Percentiles rank a stretch among this genome's conserved stretches.
Conservation (phyloP, 1,140 invertebrate genomes). For the Ips typographus region DNA sequence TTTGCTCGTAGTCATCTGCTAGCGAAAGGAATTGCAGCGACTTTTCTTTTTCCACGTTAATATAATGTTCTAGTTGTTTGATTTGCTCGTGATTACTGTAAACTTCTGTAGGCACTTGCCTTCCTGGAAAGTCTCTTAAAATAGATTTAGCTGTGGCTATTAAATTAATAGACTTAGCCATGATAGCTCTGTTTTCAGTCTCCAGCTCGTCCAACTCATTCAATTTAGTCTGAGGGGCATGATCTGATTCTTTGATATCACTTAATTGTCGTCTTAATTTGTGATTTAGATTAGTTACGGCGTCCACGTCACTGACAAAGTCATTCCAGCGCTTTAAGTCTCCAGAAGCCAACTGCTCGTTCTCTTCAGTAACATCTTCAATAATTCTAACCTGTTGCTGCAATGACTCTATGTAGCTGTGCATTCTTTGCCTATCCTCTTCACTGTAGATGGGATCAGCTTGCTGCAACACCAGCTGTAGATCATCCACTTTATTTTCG, state of each 20-base stretch:
- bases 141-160: conserved; percentile 58
- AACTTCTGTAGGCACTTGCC: conserved; percentile 65
- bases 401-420: conserved; percentile 55
- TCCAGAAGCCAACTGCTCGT: conserved; percentile 60
- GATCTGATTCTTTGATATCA: conserved; percentile 60
- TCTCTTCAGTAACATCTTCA: conserved; percentile 62
- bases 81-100: conserved; percentile 66
- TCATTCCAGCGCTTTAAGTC: conserved; percentile 70
- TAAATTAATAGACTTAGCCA: conserved; percentile 56
- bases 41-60: conserved; percentile 70
- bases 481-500: conserved; percentile 54
- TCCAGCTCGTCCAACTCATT: conserved; percentile 68
- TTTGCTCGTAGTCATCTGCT: conserved; percentile 83
- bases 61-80: conserved; percentile 66
- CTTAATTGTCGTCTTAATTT: conserved; percentile 59
- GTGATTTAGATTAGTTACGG: conserved; percentile 56
- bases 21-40: conserved; percentile 70
- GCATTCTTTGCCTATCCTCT: conserved; percentile 53
- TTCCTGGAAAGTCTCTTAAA: conserved; percentile 63
- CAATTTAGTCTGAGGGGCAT: conserved; percentile 62
- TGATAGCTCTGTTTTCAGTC: conserved; percentile 57
- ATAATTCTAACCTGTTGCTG: conserved; percentile 61
- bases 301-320: conserved; percentile 63
- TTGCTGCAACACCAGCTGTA: conserved; percentile 52
- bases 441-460: conserved; percentile 57